Conservation (phyloP, 2,888 invertebrate species). For the Mimas tiliae region DNA sequence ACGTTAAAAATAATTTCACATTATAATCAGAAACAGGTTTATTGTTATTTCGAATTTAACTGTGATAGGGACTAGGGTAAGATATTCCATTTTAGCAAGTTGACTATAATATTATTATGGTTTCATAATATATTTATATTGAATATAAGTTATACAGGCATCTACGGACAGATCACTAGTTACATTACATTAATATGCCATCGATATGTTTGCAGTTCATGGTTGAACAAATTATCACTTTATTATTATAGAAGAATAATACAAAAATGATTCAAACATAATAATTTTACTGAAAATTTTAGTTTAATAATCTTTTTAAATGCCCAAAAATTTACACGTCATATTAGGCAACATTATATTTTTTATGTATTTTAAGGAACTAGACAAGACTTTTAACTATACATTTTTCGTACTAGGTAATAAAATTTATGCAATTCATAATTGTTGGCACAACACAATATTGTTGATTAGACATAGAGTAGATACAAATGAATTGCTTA, state of each 20-base stretch:
- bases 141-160: slow-evolving; percentile 9
- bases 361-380: not conserved
- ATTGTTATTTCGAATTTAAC: slow-evolving; percentile 57
- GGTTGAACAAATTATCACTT: slow-evolving; percentile 2
- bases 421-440: not conserved
- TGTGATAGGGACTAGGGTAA: slow-evolving; percentile 67
- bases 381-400: not conserved
- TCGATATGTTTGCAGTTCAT: not conserved
- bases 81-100: slow-evolving; percentile 37
- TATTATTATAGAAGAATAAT: not conserved
- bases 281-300: not conserved
- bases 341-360: not conserved
- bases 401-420: not conserved
- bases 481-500: not conserved
- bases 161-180: slow-evolving; percentile 1
- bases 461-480: not conserved
- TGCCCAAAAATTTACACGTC: not conserved
- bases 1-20: not conserved
- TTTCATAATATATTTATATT: slow-evolving; percentile 28
- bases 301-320: not conserved
- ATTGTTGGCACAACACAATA: slow-evolving; percentile 8
- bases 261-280: too few species aligned
- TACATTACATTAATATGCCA: not conserved
- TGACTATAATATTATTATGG: slow-evolving; percentile 28
- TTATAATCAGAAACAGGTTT: slow-evolving; percentile 34